Evolutionary conservation across 2,113 vertebrate species (phyloP), one percentile per base, ranked within the genome.

Genomic region (Erinaceus europaeus): DNA sequence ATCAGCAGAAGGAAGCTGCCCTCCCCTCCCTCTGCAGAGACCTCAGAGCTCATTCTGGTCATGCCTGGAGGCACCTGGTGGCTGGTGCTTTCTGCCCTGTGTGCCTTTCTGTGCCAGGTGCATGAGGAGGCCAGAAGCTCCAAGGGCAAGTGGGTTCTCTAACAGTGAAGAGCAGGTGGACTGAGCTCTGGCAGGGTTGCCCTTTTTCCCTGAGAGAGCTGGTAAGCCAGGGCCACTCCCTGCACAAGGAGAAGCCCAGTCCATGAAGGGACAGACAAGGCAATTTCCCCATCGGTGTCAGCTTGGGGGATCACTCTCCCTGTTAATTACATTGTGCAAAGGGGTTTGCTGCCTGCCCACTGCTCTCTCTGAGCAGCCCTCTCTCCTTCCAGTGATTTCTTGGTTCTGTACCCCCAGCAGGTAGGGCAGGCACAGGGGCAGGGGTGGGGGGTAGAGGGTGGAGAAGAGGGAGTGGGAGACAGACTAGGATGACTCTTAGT

Each of bases 271-370:
- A 10, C 55, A 29, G 27, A 57, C 55, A 57, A 27, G 25, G 93
- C 91, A 59, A 93, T 79, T 90, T 94, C 90, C 91, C 94, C 87
- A 90, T 91, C 93, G 81, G 88, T 57, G 55, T 57, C 95, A 44
- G 34, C 71, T 86, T 78, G 83, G 93, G n/a, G 77, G 17, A 80
- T 93, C 85, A 44, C 85, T 88, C 89, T 93, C 93, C 91, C 95
- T 89, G 91, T 95, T 93, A 93, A 94, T 89, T 78, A 94, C 82
- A n/a, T 69, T 8, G 38, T 86, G 85, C 82, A 90, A 74, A 42
- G 69, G 52, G 5, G 27, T 57, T n/a, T 61, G 74, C 52, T 20
- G 29, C 27, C 4, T 15, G 40, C 36, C 62, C n/a, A 62, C 91
- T 86, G 91, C 76, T 92, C 92, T 84, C 92, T 89, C 95, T 74